Base-by-base conservation (phyloP, 2,113 vertebrate species). In the Crotalus tigris region DNA sequence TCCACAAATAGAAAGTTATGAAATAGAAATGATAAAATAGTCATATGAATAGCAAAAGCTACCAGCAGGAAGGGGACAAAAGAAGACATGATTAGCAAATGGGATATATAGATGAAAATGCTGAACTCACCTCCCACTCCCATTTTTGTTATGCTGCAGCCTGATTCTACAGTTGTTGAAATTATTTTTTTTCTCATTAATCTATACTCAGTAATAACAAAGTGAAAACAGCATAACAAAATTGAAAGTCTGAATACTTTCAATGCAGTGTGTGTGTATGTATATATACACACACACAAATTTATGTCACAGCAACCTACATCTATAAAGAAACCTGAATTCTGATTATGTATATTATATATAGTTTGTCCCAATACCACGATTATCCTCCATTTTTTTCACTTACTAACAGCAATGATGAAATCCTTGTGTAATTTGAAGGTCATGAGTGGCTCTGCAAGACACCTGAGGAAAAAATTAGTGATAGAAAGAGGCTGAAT, bases 361-460 rank as follows among this genome's bases (percentile, higher is more conserved):
- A 92, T 54, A 53, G 9, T 44, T 49, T 92, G 24, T 12, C 57
- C 29, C 8, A 46, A 12, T 5, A 26, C 10, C 57, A 59, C 12
- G 29, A 85, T 85, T 61, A 51, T 51, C 59, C 44, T 53, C 15
- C 19, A 26, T 21, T 85, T 12, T 85, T 58, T 51, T 94, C 96
- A 98, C 99, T 99, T 98, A 99, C 99, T 99, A 97, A 99, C 99
- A 95, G 99, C 99, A 95, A 98, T 97, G 97, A 99, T 99, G 96
- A 99, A 99, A 95, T 99, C 99, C 97, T 99, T 99, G 97, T 99
- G 99, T 87, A 99, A 97, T 96, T 98, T 99, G 97, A 99, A 99
- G 92, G 99, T 99, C 98, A 99, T 99, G 58, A 99, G 96, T 1
- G 99, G 99, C 94, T 99, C 99, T 93, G 99, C 98, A 92, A 99